Percentiles rank a stretch among this genome's conserved stretches.
Evolutionary conservation across 2,888 invertebrate species (phyloP).

Genomic region (Heteromyza rotundicornis): DNA sequence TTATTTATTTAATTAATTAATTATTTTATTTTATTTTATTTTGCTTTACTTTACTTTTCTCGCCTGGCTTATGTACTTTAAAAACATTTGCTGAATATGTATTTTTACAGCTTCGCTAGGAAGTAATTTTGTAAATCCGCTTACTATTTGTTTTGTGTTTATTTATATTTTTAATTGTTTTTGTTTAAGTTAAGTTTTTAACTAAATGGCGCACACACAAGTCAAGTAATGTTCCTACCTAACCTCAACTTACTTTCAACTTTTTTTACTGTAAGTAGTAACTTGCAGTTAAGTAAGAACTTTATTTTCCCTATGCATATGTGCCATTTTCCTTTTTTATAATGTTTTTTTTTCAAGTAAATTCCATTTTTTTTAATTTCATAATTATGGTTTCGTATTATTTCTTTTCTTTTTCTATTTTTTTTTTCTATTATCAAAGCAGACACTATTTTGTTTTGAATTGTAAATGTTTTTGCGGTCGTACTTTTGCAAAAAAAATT

Average conservation of each 20-base stretch:
- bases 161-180: background rate
- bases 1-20: constrained; percentile 27
- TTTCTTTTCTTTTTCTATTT: too few species aligned
- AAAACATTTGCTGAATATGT: background rate
- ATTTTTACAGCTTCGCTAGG: constrained; percentile 10
- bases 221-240: too few species aligned
- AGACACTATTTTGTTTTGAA: background rate
- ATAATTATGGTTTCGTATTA: background rate
- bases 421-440: constrained; percentile 1
- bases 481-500: constrained; percentile 20
- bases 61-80: too few species aligned
- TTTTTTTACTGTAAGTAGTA: too few species aligned
- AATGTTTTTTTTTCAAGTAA: too few species aligned
- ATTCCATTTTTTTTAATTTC: background rate
- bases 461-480: constrained; percentile 18
- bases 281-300: too few species aligned
- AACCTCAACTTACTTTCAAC: too few species aligned
- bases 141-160: background rate
- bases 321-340: too few species aligned
- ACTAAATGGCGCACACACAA: too few species aligned
- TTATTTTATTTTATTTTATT: too few species aligned
- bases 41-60: too few species aligned
- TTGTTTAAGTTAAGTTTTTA: background rate
- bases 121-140: background rate
- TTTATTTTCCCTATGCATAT: too few species aligned